phyloP scores from a whole-genome alignment of 2,888 invertebrate species.

The Ceriagrion tenellum region DNA sequence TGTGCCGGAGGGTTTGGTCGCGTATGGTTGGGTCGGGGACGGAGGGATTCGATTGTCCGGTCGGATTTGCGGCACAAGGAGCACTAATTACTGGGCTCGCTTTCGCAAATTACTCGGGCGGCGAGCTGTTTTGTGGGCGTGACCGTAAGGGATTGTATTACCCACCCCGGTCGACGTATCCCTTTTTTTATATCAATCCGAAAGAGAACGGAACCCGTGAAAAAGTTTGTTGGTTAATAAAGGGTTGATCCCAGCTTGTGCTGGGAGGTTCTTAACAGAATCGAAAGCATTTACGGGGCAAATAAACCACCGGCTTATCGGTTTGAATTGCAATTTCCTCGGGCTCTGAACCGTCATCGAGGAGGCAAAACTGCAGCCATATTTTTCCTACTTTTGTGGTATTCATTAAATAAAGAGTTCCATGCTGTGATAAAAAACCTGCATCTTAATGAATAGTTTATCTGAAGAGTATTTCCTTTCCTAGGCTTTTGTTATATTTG shows the following conservation, averaged over 20 bases:
- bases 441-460: too few relatives aligned
- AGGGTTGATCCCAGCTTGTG: background rate
- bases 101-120: background rate
- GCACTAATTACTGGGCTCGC: conserved; percentile 10
- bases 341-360: too few relatives aligned
- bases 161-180: background rate
- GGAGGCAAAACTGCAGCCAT: too few relatives aligned
- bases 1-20: too few relatives aligned
- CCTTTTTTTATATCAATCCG: background rate
- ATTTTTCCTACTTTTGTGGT: too few relatives aligned
- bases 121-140: background rate
- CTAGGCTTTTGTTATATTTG: too few relatives aligned
- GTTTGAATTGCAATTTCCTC: background rate
- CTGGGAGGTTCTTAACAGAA: background rate
- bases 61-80: conserved; percentile 20
- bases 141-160: background rate
- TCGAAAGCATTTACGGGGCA: background rate
- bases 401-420: too few relatives aligned
- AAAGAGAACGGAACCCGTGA: background rate
- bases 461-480: too few relatives aligned
- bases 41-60: background rate
- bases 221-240: background rate
- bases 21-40: background rate
- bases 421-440: too few relatives aligned
- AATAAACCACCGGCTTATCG: background rate